phyloP scores from a whole-genome alignment of 1,140 invertebrate species.

The Habropoda laboriosa region DNA sequence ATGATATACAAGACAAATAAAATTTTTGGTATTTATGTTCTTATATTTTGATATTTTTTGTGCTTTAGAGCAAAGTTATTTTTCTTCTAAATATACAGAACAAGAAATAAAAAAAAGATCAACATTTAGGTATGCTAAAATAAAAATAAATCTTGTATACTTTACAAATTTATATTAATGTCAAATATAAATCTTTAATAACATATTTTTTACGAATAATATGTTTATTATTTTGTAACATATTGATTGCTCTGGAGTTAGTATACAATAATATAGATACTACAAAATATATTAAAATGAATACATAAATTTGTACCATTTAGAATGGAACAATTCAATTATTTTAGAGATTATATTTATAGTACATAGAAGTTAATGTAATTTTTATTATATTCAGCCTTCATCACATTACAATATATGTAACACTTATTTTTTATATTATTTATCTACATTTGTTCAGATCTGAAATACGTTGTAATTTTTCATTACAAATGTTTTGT shows the following conservation, averaged over 20 bases:
- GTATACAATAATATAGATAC: background rate
- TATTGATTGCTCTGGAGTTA: background rate
- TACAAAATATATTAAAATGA: background rate
- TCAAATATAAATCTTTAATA: background rate
- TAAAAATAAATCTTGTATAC: background rate
- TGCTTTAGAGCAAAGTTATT: background rate
- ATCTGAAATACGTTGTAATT: conserved; percentile 3
- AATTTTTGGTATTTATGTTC: conserved; percentile 15
- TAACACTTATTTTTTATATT: conserved; percentile 12
- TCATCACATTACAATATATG: background rate
- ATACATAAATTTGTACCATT: conserved; percentile 36
- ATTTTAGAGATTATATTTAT: conserved; percentile 57
- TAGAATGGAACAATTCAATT: conserved; percentile 63
- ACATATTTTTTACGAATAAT: conserved; percentile 1
- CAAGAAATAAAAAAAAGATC: background rate
- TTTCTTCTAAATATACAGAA: background rate
- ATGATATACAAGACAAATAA: conserved; percentile 37
- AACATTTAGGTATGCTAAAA: background rate
- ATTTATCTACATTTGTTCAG: background rate
- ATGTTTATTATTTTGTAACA: background rate
- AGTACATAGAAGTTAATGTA: conserved; percentile 41
- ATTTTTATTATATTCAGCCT: conserved; percentile 2
- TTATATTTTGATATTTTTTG: conserved; percentile 18
- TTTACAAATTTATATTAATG: background rate
- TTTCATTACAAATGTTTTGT: conserved; percentile 13